Percentiles rank a stretch among this genome's conserved stretches.
Conservation (phyloP, 2,113 vertebrate genomes). For the Hemiscyllium ocellatum region DNA sequence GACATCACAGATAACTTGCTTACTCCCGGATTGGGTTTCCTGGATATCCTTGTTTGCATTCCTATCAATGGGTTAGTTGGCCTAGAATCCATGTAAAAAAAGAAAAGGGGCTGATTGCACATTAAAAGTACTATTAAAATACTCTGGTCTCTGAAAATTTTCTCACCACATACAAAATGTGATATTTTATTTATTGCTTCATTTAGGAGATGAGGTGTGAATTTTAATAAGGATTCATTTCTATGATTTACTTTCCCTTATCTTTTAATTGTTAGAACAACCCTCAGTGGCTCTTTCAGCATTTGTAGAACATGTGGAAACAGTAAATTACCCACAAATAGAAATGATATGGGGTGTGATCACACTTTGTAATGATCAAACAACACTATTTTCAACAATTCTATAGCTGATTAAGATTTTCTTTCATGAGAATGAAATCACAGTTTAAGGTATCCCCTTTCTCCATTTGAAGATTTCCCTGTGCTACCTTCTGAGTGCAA, state of each 20-base stretch:
- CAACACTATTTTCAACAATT: not conserved
- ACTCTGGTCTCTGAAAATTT: not conserved
- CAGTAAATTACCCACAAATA: not conserved
- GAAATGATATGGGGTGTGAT: not conserved
- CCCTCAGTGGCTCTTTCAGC: not conserved
- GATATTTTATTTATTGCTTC: not conserved
- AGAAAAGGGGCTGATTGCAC: not conserved
- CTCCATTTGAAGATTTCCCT: not conserved
- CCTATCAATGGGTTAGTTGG: not conserved
- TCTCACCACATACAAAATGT: not conserved
- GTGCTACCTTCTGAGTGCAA: not conserved
- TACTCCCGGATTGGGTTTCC: not conserved
- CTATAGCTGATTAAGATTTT: not conserved
- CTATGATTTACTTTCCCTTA: not conserved
- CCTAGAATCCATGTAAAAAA: not conserved
- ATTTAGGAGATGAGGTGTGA: not conserved
- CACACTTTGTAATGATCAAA: not conserved
- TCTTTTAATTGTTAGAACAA: not conserved
- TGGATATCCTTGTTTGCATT: not conserved
- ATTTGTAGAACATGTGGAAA: not conserved
- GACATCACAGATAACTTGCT: too few species aligned
- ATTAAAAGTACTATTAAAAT: not conserved
- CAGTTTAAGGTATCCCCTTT: not conserved
- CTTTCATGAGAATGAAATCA: not conserved
- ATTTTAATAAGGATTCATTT: not conserved